These are phyloP conservation scores for Danaus plexippus DNA, from an alignment of 1,140 invertebrate genomes.

Conservation along the genomic window DNA sequence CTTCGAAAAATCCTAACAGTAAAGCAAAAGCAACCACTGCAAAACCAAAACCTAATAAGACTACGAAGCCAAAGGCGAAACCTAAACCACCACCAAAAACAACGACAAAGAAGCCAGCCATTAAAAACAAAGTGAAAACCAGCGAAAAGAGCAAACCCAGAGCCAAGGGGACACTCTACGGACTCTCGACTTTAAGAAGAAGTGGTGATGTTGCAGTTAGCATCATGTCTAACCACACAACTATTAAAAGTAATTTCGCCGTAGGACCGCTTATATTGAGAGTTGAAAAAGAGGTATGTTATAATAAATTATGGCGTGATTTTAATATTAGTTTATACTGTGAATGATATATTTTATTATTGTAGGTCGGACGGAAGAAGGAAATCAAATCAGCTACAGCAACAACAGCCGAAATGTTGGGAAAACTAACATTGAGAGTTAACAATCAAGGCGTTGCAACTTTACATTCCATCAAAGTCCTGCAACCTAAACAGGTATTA, in stretches of 20 bases:
- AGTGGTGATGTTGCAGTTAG: conserved; percentile 84
- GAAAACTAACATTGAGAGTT: conserved; percentile 83
- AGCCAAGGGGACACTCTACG: conserved; percentile 84
- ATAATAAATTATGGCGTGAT: neutral
- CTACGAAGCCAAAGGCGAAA: conserved; percentile 39
- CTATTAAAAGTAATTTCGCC: conserved; percentile 85
- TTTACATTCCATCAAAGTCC: conserved; percentile 84
- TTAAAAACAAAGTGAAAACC: conserved; percentile 67
- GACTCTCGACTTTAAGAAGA: conserved; percentile 81
- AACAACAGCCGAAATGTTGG: conserved; percentile 87
- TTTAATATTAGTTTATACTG: neutral
- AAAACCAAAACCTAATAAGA: conserved; percentile 38
- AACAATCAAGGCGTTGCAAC: conserved; percentile 82
- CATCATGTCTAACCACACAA: conserved; percentile 83
- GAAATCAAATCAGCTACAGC: conserved; percentile 86
- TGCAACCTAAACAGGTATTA: conserved; percentile 86
- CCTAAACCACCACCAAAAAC: conserved; percentile 49
- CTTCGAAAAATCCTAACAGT: conserved; percentile 42
- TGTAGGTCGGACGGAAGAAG: conserved; percentile 81
- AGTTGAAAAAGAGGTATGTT: conserved; percentile 83
- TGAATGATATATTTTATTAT: conserved; percentile 13
- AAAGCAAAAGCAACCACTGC: conserved; percentile 43
- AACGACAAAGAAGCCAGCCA: conserved; percentile 52
- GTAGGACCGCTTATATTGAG: conserved; percentile 83
- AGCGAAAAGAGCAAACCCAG: conserved; percentile 72